These are phyloP conservation scores for Oncopeltus fasciatus DNA, from an alignment of 1,140 invertebrate genomes.

Conservation along the genomic window DNA sequence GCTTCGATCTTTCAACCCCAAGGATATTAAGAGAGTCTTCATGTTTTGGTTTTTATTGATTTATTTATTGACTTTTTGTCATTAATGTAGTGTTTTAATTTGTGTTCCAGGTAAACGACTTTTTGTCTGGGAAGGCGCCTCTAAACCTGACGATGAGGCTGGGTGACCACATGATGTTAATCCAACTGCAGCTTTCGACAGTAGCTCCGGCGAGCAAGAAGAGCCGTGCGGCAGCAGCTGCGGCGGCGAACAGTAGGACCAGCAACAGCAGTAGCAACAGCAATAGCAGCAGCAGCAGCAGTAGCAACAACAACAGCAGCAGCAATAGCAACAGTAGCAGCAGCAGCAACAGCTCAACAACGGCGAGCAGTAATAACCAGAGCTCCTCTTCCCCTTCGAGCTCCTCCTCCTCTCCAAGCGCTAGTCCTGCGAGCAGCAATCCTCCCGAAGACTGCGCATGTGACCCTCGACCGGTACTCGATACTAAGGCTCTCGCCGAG, in stretches of 20 bases:
- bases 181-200: conserved; percentile 82
- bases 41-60: too few species aligned
- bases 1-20: too few species aligned
- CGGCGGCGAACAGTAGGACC: neutral
- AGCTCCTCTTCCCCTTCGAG: neutral
- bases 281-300: neutral
- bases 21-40: too few species aligned
- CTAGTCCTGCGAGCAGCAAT: conserved; percentile 2
- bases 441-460: conserved; percentile 21
- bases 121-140: conserved; percentile 82
- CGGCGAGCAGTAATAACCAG: too few species aligned
- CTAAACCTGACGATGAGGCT: conserved; percentile 85
- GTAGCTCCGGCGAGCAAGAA: conserved; percentile 35
- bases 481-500: conserved; percentile 65
- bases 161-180: conserved; percentile 93
- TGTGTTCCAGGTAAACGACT: conserved; percentile 66
- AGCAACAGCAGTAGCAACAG: too few species aligned
- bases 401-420: conserved; percentile 13
- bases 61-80: too few species aligned
- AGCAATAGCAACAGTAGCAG: neutral
- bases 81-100: too few species aligned
- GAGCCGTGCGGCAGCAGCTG: conserved; percentile 28
- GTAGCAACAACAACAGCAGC: too few species aligned
- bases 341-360: neutral
- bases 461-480: conserved; percentile 34